Evolutionary conservation across 2,113 vertebrate genomes (phyloP), one percentile per base, ranked within the genome.

Genomic region (Urocynchramus pylzowi): DNA sequence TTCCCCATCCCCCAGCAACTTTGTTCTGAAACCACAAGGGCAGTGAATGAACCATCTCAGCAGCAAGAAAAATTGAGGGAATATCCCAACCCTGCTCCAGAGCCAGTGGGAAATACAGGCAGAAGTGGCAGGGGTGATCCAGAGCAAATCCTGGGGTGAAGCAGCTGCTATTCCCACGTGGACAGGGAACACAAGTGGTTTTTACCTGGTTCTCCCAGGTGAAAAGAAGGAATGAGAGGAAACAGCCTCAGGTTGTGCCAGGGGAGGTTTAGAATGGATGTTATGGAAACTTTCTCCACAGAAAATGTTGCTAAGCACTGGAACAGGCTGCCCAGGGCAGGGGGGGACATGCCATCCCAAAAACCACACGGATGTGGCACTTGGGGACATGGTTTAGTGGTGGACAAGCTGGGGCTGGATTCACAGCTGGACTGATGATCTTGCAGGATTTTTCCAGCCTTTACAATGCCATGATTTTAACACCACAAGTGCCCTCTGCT

Each of bases 401-500:
- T 20, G 39, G 19, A 11, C 3, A 1, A 9, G 13, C 7, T 16
- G 49, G 28, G 35, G 13, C 4, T 21, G 60, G 24, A 6, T 14
- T 61, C 49, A 7, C 14, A 21, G 41, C 12, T 42, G 76, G 21
- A 23, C 2, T 12, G 50, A 18, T 12, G 76, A 9, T 7, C 4
- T 4, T 6, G 15, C 1, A 42, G 41, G 41, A 2, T 35, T 17
- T 73, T 57, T 50, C 67, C 76, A 42, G 18, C 59, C 22, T 28
- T 7, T 13, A 16, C 6, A 80, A 50, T 19, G 42, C 76, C 76
- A 27, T 5, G 17, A 13, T 37, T 80, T 64, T 9, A 12, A 18
- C 35, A 6, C 7, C 27, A 19, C 1, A 0, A 0, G 0, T 7
- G 20, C 16, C 4, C n/a, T 37, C 44, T 8, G 5, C 41, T 73